Conservation (phyloP, 2,888 invertebrate species). For the Dryobota labecula region DNA sequence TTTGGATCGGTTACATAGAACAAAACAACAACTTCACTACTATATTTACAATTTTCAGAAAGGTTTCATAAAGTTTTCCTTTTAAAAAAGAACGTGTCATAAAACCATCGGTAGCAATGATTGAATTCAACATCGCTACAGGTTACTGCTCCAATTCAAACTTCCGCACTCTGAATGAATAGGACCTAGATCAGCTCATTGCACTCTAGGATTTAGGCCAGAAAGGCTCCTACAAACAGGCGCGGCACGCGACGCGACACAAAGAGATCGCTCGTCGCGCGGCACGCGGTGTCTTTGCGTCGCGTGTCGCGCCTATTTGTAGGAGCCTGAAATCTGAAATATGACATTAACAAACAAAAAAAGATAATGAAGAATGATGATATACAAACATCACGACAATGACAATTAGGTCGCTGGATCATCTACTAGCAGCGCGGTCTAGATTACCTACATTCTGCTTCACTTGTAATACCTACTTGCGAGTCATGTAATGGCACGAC, state of each 20-base stretch:
- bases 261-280: no score
- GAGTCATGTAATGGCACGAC: conserved; percentile 18
- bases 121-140: not conserved
- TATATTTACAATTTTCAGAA: no score
- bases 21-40: no score
- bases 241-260: no score
- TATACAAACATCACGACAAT: conserved; percentile 32
- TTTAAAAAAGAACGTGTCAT: no score
- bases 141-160: not conserved
- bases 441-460: conserved; percentile 30
- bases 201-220: conserved; percentile 15
- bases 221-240: no score
- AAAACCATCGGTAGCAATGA: not conserved
- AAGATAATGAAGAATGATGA: conserved; percentile 44
- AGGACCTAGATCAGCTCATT: not conserved
- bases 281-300: no score
- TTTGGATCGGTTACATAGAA: no score
- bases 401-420: conserved; percentile 43
- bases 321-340: no score
- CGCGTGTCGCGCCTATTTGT: no score
- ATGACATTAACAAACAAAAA: conserved; percentile 41
- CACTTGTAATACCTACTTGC: conserved; percentile 3
- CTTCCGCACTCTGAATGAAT: not conserved
- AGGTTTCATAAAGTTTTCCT: no score
- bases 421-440: conserved; percentile 13